Evolutionary conservation across 2,888 invertebrate genomes (phyloP), one percentile per base, ranked within the genome.

Genomic region (Drosophila nigricruria): DNA sequence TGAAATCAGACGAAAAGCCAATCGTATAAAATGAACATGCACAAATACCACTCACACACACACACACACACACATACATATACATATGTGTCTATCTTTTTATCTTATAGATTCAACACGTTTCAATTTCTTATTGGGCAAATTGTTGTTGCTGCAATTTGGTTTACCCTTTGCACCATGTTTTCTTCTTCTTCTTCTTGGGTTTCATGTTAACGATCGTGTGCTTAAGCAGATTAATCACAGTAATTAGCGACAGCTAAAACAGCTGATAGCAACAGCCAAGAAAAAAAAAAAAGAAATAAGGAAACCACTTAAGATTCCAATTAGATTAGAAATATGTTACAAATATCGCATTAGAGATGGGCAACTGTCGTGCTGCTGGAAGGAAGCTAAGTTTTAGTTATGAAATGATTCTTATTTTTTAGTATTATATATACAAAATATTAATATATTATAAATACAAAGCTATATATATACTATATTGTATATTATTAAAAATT

Each of bases 251-350:
- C 38, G 30, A 32, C 30, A 23, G 30, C 14, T 34, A 8, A 34
- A 40, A 10, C 54, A 52, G 27, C 53, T 49, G 67, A 71, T 74
- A 64, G 45, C 45, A 72, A 53, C 63, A 64, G 42, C 18, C 20
- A 25, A n/a, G 4, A 6, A n/a, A 18, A 12, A 20, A 34, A 20
- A 8, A 34, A 27, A 52, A 12, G 5, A n/a, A 18, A 12, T n/a
- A 34, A 20, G 6, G 23, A 27, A 52, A 12, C 27, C 50, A 50
- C 32, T 52, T 16, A 10, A 53, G 25, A 38, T 36, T 34, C 45
- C 40, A 54, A 60, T 64, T 50, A 38, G 52, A 45, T 25, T 25
- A 20, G 10, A n/a, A 36, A 16, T 27, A 25, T 34, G 27, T 27
- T 25, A 30, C n/a, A 47, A 8, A 16, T 30, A 70, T 70, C 20